Evolutionary conservation across 2,888 invertebrate genomes (phyloP).

Genomic region (Drosophila pegasa): DNA sequence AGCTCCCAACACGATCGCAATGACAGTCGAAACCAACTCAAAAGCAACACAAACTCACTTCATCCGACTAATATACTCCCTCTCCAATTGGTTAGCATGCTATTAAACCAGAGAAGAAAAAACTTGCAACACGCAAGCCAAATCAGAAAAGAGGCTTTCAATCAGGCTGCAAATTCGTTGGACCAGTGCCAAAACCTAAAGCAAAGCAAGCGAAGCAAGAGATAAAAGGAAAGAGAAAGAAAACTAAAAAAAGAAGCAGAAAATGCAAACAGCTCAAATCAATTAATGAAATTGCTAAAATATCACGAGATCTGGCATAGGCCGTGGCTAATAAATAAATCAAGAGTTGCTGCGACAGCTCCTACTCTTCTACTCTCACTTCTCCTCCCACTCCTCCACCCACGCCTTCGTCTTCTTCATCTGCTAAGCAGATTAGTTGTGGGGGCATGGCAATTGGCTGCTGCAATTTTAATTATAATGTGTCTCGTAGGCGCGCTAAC

Average conservation of each 20-base stretch:
- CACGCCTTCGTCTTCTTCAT: background rate
- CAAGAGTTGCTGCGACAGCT: conserved; percentile 3
- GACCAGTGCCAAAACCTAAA: conserved; percentile 46
- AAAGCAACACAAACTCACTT: no score
- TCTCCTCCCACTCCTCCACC: background rate
- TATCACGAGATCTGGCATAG: conserved; percentile 36
- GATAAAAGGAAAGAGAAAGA: background rate
- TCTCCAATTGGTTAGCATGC: no score
- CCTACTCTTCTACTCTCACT: no score
- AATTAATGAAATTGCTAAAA: conserved; percentile 57
- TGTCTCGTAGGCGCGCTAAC: conserved; percentile 12
- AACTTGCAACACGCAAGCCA: conserved; percentile 47
- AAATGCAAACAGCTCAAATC: conserved; percentile 58
- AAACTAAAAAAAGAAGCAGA: conserved; percentile 7
- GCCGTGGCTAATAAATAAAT: conserved; percentile 60
- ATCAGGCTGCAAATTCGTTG: conserved; percentile 64
- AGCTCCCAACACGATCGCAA: no score
- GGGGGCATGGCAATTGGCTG: conserved; percentile 31
- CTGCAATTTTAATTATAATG: conserved; percentile 59
- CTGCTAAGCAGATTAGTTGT: conserved; percentile 32
- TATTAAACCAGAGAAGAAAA: conserved; percentile 1
- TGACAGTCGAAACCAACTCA: background rate
- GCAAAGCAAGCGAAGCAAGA: background rate
- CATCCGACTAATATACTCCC: background rate
- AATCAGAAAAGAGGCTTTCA: conserved; percentile 53